Base-by-base conservation (phyloP, 2,113 vertebrate genomes). In the Crypturellus undulatus region DNA sequence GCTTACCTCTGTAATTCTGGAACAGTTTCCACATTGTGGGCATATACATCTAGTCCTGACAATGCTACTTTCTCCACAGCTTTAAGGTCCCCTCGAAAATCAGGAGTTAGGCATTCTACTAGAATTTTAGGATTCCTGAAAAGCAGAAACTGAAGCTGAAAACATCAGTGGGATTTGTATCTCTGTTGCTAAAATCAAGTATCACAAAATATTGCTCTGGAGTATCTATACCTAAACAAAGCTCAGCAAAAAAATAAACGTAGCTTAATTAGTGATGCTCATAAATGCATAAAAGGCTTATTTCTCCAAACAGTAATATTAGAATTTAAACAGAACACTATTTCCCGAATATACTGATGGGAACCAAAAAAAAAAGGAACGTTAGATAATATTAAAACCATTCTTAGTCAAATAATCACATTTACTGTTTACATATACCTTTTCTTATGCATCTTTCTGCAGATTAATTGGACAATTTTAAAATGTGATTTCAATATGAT, bases 21-120 rank as follows among this genome's bases (percentile, higher is more conserved):
- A 69, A 99, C 99, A 0, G 99, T 99, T 96, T 99, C 99, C 92
- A 99, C 98, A 54, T 99, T 99, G 95, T 99, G 99, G 2, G 99
- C 99, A 1, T 99, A 99, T 12, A 99, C 99, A 11, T 99, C 99
- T 86, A 99, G 98, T 9, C 99, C 99, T 1, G 99, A 99, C 78
- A 96, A 25, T 9, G 98, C 98, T 3, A 99, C 98, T 64, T 97
- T 99, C 96, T 98, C 98, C 73, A 99, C 98, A 0, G 99, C 98
- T 32, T 94, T 87, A 18, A 99, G 98, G 91, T 99, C 98, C 4
- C 99, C 99, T 47, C 99, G 97, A 58, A 99, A 99, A 96, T 99
- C 99, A 42, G 99, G 99, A 2, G 99, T 99, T n/a, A 99, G 97
- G 92, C 99, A 99, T 91, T 99, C 99, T 30, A 99, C 98, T 65